Evolutionary conservation across 2,888 invertebrate genomes (phyloP).

Genomic region (Lymantria monacha): DNA sequence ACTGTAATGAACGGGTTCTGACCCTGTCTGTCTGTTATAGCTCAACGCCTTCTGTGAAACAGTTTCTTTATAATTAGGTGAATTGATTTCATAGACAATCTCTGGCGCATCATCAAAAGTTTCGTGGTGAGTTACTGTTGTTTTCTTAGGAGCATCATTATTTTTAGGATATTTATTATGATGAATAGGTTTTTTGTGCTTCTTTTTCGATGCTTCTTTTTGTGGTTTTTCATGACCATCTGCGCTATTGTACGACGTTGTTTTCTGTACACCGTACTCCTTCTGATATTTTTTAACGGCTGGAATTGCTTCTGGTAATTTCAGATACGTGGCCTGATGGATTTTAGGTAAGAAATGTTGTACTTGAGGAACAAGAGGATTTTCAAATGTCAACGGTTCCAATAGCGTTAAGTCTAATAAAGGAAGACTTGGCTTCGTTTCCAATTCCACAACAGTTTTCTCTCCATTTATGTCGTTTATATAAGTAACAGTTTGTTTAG

Average conservation of each 20-base stretch:
- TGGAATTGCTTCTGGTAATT: conserved; percentile 46
- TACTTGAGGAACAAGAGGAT: conserved; percentile 73
- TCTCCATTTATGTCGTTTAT: conserved; percentile 58
- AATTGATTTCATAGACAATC: conserved; percentile 63
- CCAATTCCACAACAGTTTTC: conserved; percentile 57
- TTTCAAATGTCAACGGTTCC: conserved; percentile 70
- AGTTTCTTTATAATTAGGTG: conserved; percentile 67
- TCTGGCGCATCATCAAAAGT: conserved; percentile 55
- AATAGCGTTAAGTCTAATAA: conserved; percentile 66
- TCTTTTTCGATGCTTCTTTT: conserved; percentile 44
- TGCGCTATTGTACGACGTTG: conserved; percentile 54
- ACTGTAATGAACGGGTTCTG: conserved; percentile 56
- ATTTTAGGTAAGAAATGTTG: conserved; percentile 74
- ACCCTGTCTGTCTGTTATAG: conserved; percentile 64
- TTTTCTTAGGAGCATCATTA: conserved; percentile 44
- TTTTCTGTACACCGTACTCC: conserved; percentile 52
- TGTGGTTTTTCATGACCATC: conserved; percentile 46
- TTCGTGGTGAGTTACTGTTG: conserved; percentile 44
- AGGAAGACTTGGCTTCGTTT: conserved; percentile 62
- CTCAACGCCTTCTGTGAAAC: conserved; percentile 63
- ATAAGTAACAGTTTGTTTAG: conserved; percentile 49
- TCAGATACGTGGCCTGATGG: conserved; percentile 57
- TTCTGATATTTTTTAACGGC: conserved; percentile 55
- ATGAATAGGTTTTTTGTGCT: conserved; percentile 44
- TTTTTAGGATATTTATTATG: conserved; percentile 43